phyloP scores from a whole-genome alignment of 2,113 vertebrate species.

The Paramormyrops kingsleyae region DNA sequence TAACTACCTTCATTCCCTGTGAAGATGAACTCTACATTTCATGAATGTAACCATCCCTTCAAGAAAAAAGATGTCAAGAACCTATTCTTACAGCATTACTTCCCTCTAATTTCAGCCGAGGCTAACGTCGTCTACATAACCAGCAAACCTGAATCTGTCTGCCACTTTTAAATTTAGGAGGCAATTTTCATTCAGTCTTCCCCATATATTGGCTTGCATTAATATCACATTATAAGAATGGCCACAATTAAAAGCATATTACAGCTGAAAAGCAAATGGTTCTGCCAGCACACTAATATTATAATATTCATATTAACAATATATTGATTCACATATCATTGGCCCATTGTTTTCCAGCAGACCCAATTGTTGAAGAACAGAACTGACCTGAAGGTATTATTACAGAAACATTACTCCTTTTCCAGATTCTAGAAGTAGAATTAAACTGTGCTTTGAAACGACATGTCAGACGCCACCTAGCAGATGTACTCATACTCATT shows the following conservation, averaged over 20 bases:
- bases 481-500: background rate
- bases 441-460: background rate
- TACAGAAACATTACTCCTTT: background rate
- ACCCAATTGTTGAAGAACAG: background rate
- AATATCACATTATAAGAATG: background rate
- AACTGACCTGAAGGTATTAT: background rate
- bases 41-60: background rate
- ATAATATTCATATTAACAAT: constrained; percentile 3
- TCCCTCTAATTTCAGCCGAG: background rate
- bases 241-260: constrained; percentile 8
- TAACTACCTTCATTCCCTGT: background rate
- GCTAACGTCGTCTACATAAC: background rate
- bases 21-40: constrained; percentile 2
- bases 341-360: background rate
- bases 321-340: background rate
- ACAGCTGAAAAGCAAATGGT: constrained; percentile 1
- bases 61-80: background rate
- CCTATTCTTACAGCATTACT: background rate
- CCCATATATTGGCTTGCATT: background rate
- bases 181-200: background rate
- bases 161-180: background rate
- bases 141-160: background rate
- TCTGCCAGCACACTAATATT: background rate
- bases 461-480: background rate
- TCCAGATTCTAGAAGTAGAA: background rate